Evolutionary conservation across 2,797 vertebrate genomes (phyloP).

Genomic region (Ctenopoma kingsleyae): DNA sequence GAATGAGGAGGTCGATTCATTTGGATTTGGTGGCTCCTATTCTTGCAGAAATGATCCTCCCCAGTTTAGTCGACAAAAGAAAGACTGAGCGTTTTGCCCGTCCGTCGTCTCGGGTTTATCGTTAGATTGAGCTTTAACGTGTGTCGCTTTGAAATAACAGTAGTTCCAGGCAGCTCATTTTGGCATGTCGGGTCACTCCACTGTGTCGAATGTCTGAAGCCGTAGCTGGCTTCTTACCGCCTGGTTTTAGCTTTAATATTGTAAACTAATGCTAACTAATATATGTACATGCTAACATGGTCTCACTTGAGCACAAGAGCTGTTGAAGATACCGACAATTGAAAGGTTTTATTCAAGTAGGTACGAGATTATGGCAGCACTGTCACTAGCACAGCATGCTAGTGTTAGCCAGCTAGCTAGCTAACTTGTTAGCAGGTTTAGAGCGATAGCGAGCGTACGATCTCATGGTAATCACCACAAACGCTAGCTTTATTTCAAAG

Average conservation of each 20-base stretch:
- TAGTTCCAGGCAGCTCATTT: constrained; percentile 76
- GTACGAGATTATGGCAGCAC: constrained; percentile 75
- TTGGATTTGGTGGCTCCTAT: background rate
- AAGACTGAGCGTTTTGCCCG: background rate
- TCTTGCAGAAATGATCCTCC: background rate
- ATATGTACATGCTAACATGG: constrained; percentile 69
- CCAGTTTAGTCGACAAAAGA: background rate
- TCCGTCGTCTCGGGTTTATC: constrained; percentile 29
- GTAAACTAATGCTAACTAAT: constrained; percentile 74
- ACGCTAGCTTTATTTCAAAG: background rate
- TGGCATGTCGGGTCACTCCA: constrained; percentile 78
- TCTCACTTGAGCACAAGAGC: constrained; percentile 61
- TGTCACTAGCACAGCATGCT: constrained; percentile 77
- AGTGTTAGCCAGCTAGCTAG: constrained; percentile 56
- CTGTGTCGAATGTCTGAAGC: constrained; percentile 88
- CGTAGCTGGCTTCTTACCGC: constrained; percentile 90
- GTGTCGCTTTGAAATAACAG: constrained; percentile 67
- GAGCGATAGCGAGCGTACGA: constrained; percentile 31
- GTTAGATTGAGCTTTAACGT: constrained; percentile 34
- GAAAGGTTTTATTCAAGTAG: constrained; percentile 73
- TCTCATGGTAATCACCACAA: constrained; percentile 10
- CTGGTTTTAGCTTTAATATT: constrained; percentile 88
- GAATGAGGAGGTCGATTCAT: no score
- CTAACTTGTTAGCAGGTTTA: constrained; percentile 63
- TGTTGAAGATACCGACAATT: constrained; percentile 66